These are phyloP conservation scores for Oreochromis spilurus DNA, from an alignment of 2,113 vertebrate genomes.

Conservation along the genomic window DNA sequence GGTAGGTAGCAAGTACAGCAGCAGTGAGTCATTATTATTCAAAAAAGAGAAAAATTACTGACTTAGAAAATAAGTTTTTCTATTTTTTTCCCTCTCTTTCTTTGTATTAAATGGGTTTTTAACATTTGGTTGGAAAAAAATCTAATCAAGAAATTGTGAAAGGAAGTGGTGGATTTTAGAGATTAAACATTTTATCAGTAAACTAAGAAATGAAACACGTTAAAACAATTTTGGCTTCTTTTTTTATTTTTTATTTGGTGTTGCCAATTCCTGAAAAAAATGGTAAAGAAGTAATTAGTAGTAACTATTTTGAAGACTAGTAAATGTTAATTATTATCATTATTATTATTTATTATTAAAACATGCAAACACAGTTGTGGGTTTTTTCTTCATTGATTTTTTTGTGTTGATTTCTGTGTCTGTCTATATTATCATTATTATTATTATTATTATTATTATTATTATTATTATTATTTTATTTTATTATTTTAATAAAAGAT, in stretches of 20 bases:
- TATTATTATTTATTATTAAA: neutral
- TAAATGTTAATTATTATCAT: neutral
- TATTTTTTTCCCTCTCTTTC: neutral
- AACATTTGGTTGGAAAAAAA: neutral
- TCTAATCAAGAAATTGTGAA: neutral
- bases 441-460: neutral
- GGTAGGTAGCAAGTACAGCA: slow-evolving; percentile 57
- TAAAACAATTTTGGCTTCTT: neutral
- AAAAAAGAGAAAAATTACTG: rapidly evolving
- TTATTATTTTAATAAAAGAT: neutral
- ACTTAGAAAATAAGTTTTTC: neutral
- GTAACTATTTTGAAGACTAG: neutral
- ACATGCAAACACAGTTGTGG: neutral
- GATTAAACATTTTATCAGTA: neutral
- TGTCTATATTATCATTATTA: neutral
- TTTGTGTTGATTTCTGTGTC: neutral
- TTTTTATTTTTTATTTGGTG: neutral
- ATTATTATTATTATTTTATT: neutral
- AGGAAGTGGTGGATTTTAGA: rapidly evolving
- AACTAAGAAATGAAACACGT: neutral
- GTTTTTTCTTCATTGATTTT: neutral
- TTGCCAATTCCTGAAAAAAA: neutral
- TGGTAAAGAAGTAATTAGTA: neutral
- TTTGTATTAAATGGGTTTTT: neutral
- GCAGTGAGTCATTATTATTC: neutral